Conservation (phyloP, 2,888 invertebrate genomes). For the Andrena flavipes region DNA sequence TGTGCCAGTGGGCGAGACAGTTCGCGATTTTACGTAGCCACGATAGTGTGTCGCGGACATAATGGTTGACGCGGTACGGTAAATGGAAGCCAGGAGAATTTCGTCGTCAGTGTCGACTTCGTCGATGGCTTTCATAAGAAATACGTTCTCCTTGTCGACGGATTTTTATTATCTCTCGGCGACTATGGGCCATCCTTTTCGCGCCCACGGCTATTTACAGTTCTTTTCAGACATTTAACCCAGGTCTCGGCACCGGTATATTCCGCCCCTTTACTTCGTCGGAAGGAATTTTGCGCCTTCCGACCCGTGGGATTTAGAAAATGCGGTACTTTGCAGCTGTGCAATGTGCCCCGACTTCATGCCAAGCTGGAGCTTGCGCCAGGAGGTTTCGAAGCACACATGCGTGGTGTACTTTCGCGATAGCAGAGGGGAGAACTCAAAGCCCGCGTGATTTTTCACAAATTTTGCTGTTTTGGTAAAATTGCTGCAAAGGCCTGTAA, state of each 20-base stretch:
- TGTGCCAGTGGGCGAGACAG: conserved; percentile 9
- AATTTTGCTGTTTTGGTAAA: too few relatives aligned
- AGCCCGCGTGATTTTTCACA: neutral
- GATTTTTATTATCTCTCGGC: too few relatives aligned
- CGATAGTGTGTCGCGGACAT: neutral
- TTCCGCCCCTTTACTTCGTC: conserved; percentile 54
- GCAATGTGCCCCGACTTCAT: conserved; percentile 58
- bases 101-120: too few relatives aligned
- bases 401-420: conserved; percentile 12
- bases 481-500: too few relatives aligned
- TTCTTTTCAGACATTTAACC: conserved; percentile 35
- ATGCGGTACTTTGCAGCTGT: conserved; percentile 72
- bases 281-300: conserved; percentile 66
- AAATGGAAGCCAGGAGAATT: too few relatives aligned
- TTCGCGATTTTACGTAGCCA: conserved; percentile 24
- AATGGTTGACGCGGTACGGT: neutral
- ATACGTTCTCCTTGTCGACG: too few relatives aligned
- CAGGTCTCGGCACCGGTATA: conserved; percentile 21
- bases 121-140: too few relatives aligned
- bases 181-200: neutral
- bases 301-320: conserved; percentile 73
- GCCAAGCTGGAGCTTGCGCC: conserved; percentile 56
- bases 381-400: conserved; percentile 26
- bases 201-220: neutral
- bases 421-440: neutral